Percentiles rank a stretch among this genome's conserved stretches.
Conservation (phyloP, 2,797 vertebrate genomes). For the Ammospiza maritima region DNA sequence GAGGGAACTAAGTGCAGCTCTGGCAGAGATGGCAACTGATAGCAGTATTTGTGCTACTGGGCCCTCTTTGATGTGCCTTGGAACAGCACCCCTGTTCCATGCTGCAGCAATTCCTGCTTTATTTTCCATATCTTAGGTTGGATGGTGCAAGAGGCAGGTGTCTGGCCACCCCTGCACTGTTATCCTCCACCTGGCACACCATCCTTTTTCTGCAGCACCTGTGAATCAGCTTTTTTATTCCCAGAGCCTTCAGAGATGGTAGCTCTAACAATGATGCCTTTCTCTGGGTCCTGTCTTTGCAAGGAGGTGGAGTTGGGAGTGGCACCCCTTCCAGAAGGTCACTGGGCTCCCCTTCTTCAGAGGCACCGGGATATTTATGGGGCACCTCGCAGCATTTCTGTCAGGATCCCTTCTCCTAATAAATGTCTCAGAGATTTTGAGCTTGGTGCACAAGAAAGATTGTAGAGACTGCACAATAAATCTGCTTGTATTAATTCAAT, state of each 20-base stretch:
- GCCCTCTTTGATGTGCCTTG: neutral
- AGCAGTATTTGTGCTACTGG: neutral
- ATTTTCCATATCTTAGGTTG: neutral
- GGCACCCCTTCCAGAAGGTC: constrained; percentile 7
- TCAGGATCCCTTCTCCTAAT: constrained; percentile 1
- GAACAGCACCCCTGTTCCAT: neutral
- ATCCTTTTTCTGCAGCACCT: neutral
- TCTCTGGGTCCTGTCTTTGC: neutral
- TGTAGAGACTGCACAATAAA: constrained; percentile 33
- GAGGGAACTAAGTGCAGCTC: rapidly evolving
- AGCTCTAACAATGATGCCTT: neutral
- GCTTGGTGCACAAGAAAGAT: constrained; percentile 26
- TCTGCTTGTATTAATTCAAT: constrained; percentile 50
- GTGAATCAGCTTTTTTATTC: neutral
- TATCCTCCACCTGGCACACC: neutral
- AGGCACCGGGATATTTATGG: neutral
- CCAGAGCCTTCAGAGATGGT: neutral
- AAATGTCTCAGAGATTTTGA: neutral
- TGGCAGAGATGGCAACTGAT: neutral
- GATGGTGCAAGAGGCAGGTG: neutral
- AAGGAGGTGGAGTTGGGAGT: neutral
- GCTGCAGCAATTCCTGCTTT: neutral
- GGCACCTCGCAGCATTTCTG: neutral
- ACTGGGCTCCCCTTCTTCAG: neutral
- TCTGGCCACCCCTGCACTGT: neutral